Conservation (phyloP, 2,113 vertebrate genomes). For the Corythaixoides concolor region DNA sequence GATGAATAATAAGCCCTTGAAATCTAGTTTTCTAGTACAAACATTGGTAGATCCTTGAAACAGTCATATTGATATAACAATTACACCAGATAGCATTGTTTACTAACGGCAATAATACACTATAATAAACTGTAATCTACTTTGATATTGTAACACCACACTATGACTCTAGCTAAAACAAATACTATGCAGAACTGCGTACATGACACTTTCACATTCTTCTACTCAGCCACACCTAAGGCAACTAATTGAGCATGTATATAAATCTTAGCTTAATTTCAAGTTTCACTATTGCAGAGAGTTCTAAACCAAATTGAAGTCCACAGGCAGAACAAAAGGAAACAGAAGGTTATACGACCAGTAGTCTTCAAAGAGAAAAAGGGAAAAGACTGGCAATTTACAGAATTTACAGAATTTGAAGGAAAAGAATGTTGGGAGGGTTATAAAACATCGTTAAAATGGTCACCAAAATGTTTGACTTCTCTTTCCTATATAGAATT, state of each 20-base stretch:
- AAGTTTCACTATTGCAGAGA: not conserved
- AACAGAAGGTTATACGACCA: not conserved
- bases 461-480: not conserved
- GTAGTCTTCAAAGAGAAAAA: not conserved
- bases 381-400: not conserved
- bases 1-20: slow-evolving; percentile 24
- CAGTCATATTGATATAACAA: not conserved
- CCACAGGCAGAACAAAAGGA: slow-evolving; percentile 6
- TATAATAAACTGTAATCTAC: not conserved
- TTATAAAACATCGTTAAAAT: not conserved
- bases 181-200: slow-evolving; percentile 2
- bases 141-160: not conserved
- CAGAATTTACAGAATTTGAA: not conserved
- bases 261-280: not conserved
- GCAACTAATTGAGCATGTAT: not conserved
- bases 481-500: not conserved
- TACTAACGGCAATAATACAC: slow-evolving; percentile 11
- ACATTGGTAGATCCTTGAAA: slow-evolving; percentile 14
- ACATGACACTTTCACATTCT: not conserved
- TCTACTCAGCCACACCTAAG: not conserved
- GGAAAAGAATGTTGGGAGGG: not conserved
- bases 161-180: slow-evolving; percentile 20
- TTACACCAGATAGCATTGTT: not conserved
- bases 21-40: slow-evolving; percentile 37
- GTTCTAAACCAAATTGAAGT: slow-evolving; percentile 2